phyloP scores from a whole-genome alignment of 2,888 invertebrate species.

The Sericinus montela region DNA sequence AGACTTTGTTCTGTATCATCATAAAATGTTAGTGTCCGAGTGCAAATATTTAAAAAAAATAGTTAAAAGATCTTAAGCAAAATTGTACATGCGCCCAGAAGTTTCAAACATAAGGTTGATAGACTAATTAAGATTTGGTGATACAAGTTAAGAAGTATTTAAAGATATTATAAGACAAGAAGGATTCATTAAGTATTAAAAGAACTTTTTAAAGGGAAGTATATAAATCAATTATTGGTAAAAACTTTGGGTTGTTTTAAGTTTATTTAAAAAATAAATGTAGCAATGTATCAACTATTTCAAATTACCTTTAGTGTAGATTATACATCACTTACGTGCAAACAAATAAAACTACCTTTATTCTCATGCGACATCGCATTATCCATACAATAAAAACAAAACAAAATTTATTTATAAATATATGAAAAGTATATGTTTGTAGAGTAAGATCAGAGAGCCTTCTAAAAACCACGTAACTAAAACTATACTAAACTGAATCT shows the following conservation, averaged over 20 bases:
- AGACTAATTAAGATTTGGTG: no score
- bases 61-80: constrained; percentile 37
- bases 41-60: neutral
- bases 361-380: constrained; percentile 67
- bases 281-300: neutral
- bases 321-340: constrained; percentile 55
- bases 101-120: constrained; percentile 1
- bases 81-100: constrained; percentile 47
- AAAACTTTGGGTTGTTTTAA: neutral
- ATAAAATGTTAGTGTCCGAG: constrained; percentile 22
- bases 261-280: neutral
- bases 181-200: no score
- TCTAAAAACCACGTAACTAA: constrained; percentile 51
- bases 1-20: constrained; percentile 87
- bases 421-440: constrained; percentile 49
- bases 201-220: no score
- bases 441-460: constrained; percentile 56
- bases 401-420: constrained; percentile 34
- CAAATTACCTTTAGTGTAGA: constrained; percentile 1
- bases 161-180: no score
- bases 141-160: no score
- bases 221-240: no score
- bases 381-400: constrained; percentile 52
- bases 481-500: constrained; percentile 44
- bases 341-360: constrained; percentile 55